These are phyloP conservation scores for Halichondria panicea DNA, from an alignment of 37 sponge, comb jelly and placozoan species.

Conservation along the genomic window DNA sequence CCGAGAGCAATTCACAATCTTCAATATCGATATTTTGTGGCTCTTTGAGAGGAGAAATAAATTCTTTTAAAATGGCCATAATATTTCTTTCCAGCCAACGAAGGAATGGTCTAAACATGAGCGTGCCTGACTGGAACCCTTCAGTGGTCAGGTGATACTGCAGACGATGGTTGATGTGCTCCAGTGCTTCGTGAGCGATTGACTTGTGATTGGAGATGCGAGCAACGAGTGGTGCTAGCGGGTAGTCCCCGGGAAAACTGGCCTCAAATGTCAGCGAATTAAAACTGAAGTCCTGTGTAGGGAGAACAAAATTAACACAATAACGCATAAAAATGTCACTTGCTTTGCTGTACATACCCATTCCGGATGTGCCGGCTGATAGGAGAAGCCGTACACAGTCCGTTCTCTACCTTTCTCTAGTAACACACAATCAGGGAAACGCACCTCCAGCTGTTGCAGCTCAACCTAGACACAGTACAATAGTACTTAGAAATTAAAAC, in stretches of 20 bases:
- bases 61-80: neutral
- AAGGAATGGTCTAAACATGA: conserved; percentile 61
- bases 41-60: conserved; percentile 2
- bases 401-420: conserved; percentile 41
- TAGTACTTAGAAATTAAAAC: too few relatives aligned
- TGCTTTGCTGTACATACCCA: conserved; percentile 44
- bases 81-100: conserved; percentile 64
- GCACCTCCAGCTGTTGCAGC: conserved; percentile 36
- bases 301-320: conserved; percentile 8
- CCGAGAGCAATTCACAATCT: too few relatives aligned
- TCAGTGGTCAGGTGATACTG: conserved; percentile 3
- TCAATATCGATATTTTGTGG: neutral
- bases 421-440: conserved; percentile 47
- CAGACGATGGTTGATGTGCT: conserved; percentile 25
- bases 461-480: too few relatives aligned
- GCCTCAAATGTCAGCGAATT: neutral
- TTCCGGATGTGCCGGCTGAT: conserved; percentile 55
- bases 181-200: neutral
- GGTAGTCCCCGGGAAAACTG: conserved; percentile 37
- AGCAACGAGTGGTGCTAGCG: conserved; percentile 5
- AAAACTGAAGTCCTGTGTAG: conserved; percentile 6
- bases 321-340: neutral
- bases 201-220: conserved; percentile 10
- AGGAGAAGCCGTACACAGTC: conserved; percentile 17
- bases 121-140: conserved; percentile 5